These are phyloP conservation scores for Pocillopora damicornis DNA, from an alignment of 64 coral and sea anemone species.

Conservation along the genomic window DNA sequence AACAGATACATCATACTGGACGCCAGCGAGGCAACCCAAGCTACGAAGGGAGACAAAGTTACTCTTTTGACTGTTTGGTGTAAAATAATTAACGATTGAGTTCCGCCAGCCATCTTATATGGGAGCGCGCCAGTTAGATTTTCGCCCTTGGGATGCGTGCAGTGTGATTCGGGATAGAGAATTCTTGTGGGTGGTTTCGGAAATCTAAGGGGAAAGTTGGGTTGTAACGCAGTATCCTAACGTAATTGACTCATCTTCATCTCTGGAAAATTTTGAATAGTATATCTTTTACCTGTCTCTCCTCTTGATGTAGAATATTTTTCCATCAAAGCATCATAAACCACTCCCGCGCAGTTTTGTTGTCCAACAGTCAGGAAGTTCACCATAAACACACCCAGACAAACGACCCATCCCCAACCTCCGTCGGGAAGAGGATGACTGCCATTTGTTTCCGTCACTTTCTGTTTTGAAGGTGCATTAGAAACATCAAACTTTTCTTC, in stretches of 20 bases:
- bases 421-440: not conserved
- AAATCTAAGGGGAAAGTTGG: too few relatives aligned
- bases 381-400: conserved; percentile 18
- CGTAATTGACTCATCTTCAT: not conserved
- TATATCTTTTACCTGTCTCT: conserved; percentile 19
- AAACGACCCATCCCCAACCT: conserved; percentile 40
- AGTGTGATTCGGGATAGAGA: too few relatives aligned
- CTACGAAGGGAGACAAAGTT: not conserved
- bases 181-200: too few relatives aligned
- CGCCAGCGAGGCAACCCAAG: conserved; percentile 22
- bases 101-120: too few relatives aligned
- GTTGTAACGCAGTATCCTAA: not conserved
- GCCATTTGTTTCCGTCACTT: not conserved
- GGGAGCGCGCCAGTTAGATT: too few relatives aligned
- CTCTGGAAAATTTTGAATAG: not conserved
- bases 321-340: conserved; percentile 23
- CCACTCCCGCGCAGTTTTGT: conserved; percentile 34
- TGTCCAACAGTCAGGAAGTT: conserved; percentile 51
- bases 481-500: not conserved
- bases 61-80: too few relatives aligned
- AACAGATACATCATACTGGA: conserved; percentile 51
- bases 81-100: too few relatives aligned
- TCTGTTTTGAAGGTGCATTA: not conserved
- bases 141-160: too few relatives aligned
- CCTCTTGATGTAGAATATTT: conserved; percentile 24